Base-by-base conservation (phyloP, 2,888 invertebrate species). In the Eupelmus urozonus region DNA sequence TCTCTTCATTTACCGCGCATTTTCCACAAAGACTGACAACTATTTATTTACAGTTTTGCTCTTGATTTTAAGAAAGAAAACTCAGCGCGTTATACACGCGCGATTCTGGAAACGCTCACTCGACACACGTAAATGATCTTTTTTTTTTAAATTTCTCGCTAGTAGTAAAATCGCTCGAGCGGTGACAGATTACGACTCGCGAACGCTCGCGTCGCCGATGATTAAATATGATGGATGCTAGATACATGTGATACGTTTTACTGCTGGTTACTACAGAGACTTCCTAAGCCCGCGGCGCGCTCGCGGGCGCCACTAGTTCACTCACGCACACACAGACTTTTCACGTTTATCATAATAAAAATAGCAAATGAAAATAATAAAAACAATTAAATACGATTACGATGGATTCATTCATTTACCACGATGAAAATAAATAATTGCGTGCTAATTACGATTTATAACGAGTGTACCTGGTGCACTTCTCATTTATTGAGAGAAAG, bases 221-320 rank as follows among this genome's bases (percentile, higher is more conserved):
- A 85, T 85, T 84, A 86, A 88, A 78, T 71, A 80, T 85, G 86
- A 88, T 87, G 86, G 88, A 89, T 87, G 89, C 89, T 90, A 88
- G 87, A 88, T 87, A 87, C 85, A 83, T 90, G 89, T 90, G 89
- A 90, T 90, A 90, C 87, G 88, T 90, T 89, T 85, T 90, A 90
- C 89, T 87, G 87, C 89, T 90, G 89, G 89, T 89, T 90, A 89
- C 89, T 89, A 89, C 89, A 89, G 89, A 89, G 87, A 90, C 89
- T 90, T 89, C 89, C 89, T 89, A 90, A 87, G 72, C 73, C 86
- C 75, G 55, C 53, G 11, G 86, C 86, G 85, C 59, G 13, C 25
- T 60, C 69, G 25, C 81, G 86, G 86, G 86, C 87, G 86, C 89
- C 89, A 90, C 89, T 90, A 90, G 89, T 90, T 90, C 89, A 90